Evolutionary conservation across 2,113 vertebrate genomes (phyloP).

Genomic region (Atherinomorus stipes): DNA sequence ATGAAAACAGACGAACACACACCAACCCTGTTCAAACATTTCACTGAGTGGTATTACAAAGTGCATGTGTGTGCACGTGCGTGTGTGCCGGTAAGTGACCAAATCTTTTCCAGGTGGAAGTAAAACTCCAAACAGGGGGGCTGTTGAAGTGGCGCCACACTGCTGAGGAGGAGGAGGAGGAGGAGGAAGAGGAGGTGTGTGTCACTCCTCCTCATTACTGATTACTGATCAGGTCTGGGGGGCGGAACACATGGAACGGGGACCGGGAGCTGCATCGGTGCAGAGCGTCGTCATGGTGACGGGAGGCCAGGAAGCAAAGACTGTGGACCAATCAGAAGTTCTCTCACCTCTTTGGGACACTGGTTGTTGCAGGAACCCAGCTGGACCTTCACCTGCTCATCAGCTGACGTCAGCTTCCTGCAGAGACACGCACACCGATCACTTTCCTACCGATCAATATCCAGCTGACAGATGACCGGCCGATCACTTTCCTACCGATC

Average conservation of each 20-base stretch:
- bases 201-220: conserved; percentile 1
- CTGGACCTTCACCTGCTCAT: conserved; percentile 80
- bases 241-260: no score
- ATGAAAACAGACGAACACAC: no score
- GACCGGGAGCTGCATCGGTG: no score
- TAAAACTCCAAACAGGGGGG: conserved; percentile 1
- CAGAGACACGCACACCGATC: conserved; percentile 4
- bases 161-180: no score
- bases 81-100: background rate
- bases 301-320: background rate
- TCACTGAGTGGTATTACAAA: no score
- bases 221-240: background rate
- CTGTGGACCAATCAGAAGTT: background rate
- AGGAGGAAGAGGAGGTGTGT: no score
- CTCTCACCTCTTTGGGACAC: conserved; percentile 93
- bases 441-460: no score
- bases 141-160: background rate
- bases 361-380: conserved; percentile 94
- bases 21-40: no score
- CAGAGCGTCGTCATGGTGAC: no score
- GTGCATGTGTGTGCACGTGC: no score
- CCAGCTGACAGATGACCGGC: no score
- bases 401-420: conserved; percentile 88
- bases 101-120: conserved; percentile 59
- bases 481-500: no score